Percentiles rank a stretch among this genome's conserved stretches.
phyloP scores from a whole-genome alignment of 2,888 invertebrate genomes.

The Drosophila fulvimacula region DNA sequence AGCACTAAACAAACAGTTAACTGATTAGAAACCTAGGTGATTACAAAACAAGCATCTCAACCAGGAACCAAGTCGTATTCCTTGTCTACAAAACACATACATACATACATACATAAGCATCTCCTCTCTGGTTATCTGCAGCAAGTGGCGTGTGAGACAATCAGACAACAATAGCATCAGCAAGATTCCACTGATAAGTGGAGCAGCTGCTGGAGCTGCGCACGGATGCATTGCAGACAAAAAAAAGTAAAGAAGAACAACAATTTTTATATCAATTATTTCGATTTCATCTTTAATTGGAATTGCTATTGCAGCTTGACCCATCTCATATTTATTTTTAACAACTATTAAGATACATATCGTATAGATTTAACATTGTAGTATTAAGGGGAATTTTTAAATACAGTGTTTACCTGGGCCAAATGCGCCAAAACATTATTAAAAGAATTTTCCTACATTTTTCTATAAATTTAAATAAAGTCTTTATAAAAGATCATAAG shows the following conservation, averaged over 20 bases:
- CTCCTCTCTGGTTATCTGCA: slow-evolving; percentile 23
- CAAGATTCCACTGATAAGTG: slow-evolving; percentile 31
- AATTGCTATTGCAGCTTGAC: slow-evolving; percentile 24
- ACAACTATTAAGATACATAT: not conserved
- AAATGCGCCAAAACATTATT: not conserved
- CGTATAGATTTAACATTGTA: not conserved
- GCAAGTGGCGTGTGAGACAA: slow-evolving; percentile 56
- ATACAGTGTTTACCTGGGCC: no score
- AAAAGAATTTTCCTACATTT: not conserved
- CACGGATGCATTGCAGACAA: slow-evolving; percentile 5
- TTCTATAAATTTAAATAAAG: not conserved
- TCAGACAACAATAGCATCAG: slow-evolving; percentile 28
- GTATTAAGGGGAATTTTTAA: not conserved
- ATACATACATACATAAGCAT: not conserved
- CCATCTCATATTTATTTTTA: not conserved
- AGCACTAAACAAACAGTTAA: slow-evolving; percentile 62
- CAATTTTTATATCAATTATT: slow-evolving; percentile 34
- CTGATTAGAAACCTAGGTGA: slow-evolving; percentile 55
- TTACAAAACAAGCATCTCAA: slow-evolving; percentile 43
- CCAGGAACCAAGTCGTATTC: slow-evolving; percentile 9
- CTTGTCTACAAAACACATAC: slow-evolving; percentile 7
- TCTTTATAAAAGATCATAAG: not conserved
- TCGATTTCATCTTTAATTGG: slow-evolving; percentile 29
- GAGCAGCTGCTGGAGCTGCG: slow-evolving; percentile 28
- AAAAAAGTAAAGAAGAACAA: not conserved